Conservation (phyloP, 1,140 invertebrate species). For the Drosophila prosaltans region DNA sequence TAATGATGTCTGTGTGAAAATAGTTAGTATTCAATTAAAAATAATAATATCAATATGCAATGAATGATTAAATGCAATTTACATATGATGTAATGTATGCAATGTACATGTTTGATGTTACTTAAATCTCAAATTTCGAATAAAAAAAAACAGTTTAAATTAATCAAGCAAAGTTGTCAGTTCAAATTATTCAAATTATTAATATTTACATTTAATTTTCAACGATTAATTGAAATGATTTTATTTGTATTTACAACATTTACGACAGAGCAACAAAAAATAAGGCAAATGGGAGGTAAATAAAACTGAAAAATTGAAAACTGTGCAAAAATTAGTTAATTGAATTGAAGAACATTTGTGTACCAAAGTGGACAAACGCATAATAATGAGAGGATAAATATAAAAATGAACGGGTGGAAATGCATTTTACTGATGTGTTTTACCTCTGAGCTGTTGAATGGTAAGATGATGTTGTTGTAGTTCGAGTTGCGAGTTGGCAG, state of each 20-base stretch:
- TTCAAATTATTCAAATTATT: slow-evolving; percentile 24
- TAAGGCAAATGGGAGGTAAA: neutral
- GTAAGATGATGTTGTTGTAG: slow-evolving; percentile 37
- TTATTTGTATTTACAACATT: slow-evolving; percentile 19
- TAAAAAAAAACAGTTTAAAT: slow-evolving; percentile 34
- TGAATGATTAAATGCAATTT: slow-evolving; percentile 47
- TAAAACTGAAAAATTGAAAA: slow-evolving; percentile 26
- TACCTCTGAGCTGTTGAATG: slow-evolving; percentile 78
- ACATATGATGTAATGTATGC: slow-evolving; percentile 15
- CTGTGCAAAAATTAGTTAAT: slow-evolving; percentile 33
- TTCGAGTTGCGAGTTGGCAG: slow-evolving; percentile 48
- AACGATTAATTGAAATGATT: slow-evolving; percentile 29
- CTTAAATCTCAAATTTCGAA: slow-evolving; percentile 43
- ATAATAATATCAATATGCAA: slow-evolving; percentile 22
- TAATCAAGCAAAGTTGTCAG: slow-evolving; percentile 29
- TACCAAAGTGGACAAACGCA: slow-evolving; percentile 12
- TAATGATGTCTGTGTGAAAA: slow-evolving; percentile 23
- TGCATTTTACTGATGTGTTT: slow-evolving; percentile 75
- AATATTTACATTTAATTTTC: slow-evolving; percentile 48
- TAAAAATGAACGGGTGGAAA: slow-evolving; percentile 56
- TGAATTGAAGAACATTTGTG: slow-evolving; percentile 9
- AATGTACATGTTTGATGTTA: slow-evolving; percentile 39
- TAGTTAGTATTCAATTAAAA: slow-evolving; percentile 9
- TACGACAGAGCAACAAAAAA: neutral
- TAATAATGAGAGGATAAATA: slow-evolving; percentile 44